Conservation (phyloP, 2,888 invertebrate species). For the Timema cristinae region DNA sequence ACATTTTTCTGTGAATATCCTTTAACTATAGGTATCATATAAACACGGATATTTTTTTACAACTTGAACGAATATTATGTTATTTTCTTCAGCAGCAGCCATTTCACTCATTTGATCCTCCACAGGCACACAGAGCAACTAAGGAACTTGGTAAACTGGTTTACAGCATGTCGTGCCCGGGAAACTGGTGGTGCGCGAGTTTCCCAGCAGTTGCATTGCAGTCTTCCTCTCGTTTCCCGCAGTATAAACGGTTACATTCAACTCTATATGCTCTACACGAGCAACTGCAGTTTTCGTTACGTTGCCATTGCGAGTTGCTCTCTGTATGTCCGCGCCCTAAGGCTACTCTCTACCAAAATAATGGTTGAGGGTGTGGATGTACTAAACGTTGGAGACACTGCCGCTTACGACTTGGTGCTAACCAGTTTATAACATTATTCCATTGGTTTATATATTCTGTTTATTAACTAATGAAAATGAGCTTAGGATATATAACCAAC, state of each 20-base stretch:
- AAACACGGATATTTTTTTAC: background rate
- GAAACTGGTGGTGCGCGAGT: background rate
- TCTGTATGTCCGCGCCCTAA: background rate
- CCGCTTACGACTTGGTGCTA: too few relatives aligned
- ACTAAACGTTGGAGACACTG: too few relatives aligned
- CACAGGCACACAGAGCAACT: too few relatives aligned
- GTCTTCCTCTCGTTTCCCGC: background rate
- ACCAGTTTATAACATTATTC: too few relatives aligned
- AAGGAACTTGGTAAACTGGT: background rate
- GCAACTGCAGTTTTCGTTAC: background rate
- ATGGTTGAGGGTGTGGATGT: too few relatives aligned
- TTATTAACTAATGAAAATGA: too few relatives aligned
- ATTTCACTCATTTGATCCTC: background rate
- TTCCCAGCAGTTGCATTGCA: background rate
- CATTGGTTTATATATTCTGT: too few relatives aligned
- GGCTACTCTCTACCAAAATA: too few relatives aligned
- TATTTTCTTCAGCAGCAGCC: conserved; percentile 3
- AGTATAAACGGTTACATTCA: background rate
- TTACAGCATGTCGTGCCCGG: conserved; percentile 5
- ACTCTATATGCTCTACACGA: background rate
- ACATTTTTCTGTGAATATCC: background rate
- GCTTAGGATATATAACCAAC: too few relatives aligned
- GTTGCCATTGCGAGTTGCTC: background rate
- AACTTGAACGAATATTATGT: background rate
- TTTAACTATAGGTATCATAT: background rate